A percentile compares a stretch with the other conserved stretches of the same genome.
phyloP scores from a whole-genome alignment of 1,140 invertebrate genomes.

The Mamestra configurata region DNA sequence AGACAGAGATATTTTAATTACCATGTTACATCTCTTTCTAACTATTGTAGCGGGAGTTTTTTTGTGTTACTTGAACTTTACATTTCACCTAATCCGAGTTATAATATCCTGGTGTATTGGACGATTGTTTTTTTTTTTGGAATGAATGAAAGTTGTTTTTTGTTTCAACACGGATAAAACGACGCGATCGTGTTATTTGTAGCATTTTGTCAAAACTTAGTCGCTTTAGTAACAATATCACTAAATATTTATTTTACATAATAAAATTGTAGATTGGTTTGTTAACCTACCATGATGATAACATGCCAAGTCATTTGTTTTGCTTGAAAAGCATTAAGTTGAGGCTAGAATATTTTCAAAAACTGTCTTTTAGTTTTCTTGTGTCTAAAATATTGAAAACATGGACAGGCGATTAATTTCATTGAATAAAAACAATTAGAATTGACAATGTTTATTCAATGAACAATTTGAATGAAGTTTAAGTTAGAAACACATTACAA shows the following conservation, averaged over 20 bases:
- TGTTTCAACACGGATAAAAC: not conserved
- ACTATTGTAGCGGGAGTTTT: slow-evolving; percentile 2
- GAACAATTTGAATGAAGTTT: slow-evolving; percentile 35
- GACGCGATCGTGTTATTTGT: not conserved
- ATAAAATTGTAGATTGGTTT: too few species aligned
- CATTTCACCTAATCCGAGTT: slow-evolving; percentile 42
- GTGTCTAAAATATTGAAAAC: too few species aligned
- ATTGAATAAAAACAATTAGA: not conserved
- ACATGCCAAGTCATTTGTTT: too few species aligned
- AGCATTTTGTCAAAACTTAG: too few species aligned
- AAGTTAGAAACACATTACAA: slow-evolving; percentile 30
- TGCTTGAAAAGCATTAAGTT: too few species aligned
- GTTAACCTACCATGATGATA: too few species aligned
- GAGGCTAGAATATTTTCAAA: too few species aligned
- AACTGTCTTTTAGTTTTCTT: too few species aligned
- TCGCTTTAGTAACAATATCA: too few species aligned
- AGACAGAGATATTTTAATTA: slow-evolving; percentile 46
- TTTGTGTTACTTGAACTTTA: slow-evolving; percentile 12
- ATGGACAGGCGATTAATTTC: not conserved
- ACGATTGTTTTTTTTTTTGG: slow-evolving; percentile 20
- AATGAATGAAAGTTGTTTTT: not conserved
- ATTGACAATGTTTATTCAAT: slow-evolving; percentile 30
- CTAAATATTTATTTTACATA: too few species aligned
- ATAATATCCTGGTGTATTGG: slow-evolving; percentile 28
- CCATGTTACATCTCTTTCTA: slow-evolving; percentile 21